phyloP scores from a whole-genome alignment of 2,113 vertebrate genomes.

The Verasper variegatus region DNA sequence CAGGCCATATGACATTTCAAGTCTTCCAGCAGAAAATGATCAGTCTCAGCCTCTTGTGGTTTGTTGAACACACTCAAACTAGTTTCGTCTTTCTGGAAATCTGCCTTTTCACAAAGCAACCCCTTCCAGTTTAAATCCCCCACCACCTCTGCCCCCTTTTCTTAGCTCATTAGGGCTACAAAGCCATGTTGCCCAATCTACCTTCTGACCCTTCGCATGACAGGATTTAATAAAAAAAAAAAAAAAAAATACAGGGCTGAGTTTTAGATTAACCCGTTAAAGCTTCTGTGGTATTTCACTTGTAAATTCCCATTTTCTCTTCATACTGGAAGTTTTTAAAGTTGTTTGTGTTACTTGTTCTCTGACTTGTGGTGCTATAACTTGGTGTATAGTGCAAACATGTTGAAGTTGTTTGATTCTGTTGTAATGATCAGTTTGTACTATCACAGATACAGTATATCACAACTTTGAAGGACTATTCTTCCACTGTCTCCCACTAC shows the following conservation, averaged over 20 bases:
- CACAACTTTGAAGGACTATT: no score
- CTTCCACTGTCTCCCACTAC: no score
- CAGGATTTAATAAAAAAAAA: slow-evolving; percentile 69
- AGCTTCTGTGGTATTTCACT: slow-evolving; percentile 27
- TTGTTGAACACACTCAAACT: slow-evolving; percentile 13
- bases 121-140: slow-evolving; percentile 25
- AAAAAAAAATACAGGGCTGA: slow-evolving; percentile 49
- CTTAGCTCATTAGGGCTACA: slow-evolving; percentile 56
- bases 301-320: neutral
- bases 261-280: slow-evolving; percentile 56
- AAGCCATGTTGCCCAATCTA: slow-evolving; percentile 60
- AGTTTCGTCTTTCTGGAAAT: slow-evolving; percentile 22
- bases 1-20: slow-evolving; percentile 64
- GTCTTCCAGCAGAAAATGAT: slow-evolving; percentile 52
- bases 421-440: no score
- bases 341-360: neutral
- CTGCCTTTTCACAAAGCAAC: slow-evolving; percentile 29
- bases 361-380: neutral
- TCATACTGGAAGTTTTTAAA: no score
- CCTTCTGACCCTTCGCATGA: slow-evolving; percentile 66
- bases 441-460: no score
- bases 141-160: slow-evolving; percentile 15
- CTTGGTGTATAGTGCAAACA: neutral
- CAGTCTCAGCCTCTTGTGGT: slow-evolving; percentile 29
- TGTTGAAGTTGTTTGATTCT: no score